Percentiles rank a stretch among this genome's conserved stretches.
phyloP scores from a whole-genome alignment of 2,888 invertebrate species.

The Pollenia labialis region DNA sequence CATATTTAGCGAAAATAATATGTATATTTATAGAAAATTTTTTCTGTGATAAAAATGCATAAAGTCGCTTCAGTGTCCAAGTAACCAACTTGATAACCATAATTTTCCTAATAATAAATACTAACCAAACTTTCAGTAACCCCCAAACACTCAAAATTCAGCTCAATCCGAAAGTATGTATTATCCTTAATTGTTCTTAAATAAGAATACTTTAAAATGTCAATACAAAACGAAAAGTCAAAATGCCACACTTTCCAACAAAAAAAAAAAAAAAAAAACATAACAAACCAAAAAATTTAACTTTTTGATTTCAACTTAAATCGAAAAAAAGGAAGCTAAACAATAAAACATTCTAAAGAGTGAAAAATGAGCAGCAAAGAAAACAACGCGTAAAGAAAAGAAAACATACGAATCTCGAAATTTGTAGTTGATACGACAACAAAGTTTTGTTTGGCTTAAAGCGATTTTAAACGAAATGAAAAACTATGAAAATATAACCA shows the following conservation, averaged over 20 bases:
- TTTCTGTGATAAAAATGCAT: too few species aligned
- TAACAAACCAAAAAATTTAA: constrained; percentile 14
- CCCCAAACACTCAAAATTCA: too few species aligned
- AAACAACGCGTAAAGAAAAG: neutral
- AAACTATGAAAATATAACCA: constrained; percentile 37
- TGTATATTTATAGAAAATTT: too few species aligned
- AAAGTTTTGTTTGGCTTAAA: constrained; percentile 50
- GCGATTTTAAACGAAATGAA: constrained; percentile 52
- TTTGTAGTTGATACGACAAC: constrained; percentile 32
- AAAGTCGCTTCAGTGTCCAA: too few species aligned
- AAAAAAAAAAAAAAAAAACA: neutral
- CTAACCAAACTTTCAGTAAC: too few species aligned
- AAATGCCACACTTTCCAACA: constrained; percentile 27
- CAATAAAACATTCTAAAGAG: constrained; percentile 12
- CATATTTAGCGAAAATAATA: too few species aligned
- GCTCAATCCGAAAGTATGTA: too few species aligned
- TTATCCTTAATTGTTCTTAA: neutral
- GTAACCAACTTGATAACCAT: too few species aligned
- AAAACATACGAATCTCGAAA: constrained; percentile 13
- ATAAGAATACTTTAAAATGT: constrained; percentile 8
- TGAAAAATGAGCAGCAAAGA: neutral
- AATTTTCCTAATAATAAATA: too few species aligned
- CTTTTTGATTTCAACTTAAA: constrained; percentile 23
- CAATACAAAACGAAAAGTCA: constrained; percentile 9
- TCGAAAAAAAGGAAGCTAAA: constrained; percentile 13